Evolutionary conservation across 2,797 vertebrate species (phyloP).

Genomic region (Danio albolineatus): DNA sequence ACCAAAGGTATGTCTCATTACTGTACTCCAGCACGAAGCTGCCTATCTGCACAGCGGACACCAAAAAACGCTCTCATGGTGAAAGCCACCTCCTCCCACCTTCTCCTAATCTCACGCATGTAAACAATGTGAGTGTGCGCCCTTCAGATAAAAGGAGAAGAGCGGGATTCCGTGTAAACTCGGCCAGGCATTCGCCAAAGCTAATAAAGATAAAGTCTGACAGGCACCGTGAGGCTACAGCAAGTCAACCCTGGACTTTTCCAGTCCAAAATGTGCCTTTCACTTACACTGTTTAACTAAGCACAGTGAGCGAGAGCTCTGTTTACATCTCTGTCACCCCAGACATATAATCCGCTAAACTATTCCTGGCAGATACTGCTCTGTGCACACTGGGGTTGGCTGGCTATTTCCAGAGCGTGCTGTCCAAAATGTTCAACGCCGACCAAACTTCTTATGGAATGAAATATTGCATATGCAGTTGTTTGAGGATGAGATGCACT

Average conservation of each 20-base stretch:
- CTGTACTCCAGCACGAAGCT: constrained; percentile 15
- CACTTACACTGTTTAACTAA: constrained; percentile 73
- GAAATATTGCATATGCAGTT: constrained; percentile 1
- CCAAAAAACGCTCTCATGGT: constrained; percentile 39
- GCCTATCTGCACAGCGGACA: constrained; percentile 25
- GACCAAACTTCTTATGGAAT: constrained; percentile 27
- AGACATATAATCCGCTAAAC: constrained; percentile 66
- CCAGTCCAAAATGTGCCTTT: constrained; percentile 72
- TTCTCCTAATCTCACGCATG: constrained; percentile 64
- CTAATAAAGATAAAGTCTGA: constrained; percentile 93
- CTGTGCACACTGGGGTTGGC: constrained; percentile 46
- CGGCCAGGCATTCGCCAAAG: constrained; percentile 86
- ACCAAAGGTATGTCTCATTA: constrained; percentile 42
- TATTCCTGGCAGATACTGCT: constrained; percentile 57
- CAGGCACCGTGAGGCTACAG: constrained; percentile 72
- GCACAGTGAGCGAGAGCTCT: constrained; percentile 58
- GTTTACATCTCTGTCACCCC: constrained; percentile 67
- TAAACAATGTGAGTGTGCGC: constrained; percentile 84
- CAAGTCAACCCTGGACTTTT: constrained; percentile 74
- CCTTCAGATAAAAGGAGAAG: constrained; percentile 83
- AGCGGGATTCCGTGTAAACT: constrained; percentile 78
- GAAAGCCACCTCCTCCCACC: constrained; percentile 47
- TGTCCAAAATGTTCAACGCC: constrained; percentile 44
- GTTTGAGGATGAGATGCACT: not conserved
- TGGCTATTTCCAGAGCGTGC: constrained; percentile 42